Evolutionary conservation across 2,113 vertebrate species (phyloP).

Genomic region (Corythoichthys haematopterus): DNA sequence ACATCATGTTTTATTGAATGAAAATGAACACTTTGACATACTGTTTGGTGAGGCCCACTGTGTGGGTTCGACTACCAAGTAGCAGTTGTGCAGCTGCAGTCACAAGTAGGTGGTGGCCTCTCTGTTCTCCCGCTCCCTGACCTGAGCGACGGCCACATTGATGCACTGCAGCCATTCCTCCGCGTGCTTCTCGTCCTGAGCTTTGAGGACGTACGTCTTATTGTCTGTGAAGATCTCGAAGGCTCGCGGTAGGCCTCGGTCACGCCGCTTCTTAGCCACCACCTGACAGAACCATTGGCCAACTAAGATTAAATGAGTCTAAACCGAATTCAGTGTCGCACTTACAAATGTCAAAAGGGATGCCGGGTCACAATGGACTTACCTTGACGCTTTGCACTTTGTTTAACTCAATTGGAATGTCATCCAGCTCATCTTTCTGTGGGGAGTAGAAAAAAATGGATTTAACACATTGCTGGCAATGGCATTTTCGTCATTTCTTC

Average conservation of each 20-base stretch:
- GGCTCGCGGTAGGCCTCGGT: conserved; percentile 84
- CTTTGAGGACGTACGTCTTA: conserved; percentile 89
- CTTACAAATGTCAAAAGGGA: background rate
- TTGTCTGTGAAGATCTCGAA: conserved; percentile 95
- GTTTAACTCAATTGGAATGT: conserved; percentile 88
- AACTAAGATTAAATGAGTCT: background rate
- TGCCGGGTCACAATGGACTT: background rate
- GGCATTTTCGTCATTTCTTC: background rate
- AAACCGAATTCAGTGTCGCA: background rate
- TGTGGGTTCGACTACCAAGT: background rate
- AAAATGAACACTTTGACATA: background rate
- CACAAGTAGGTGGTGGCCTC: conserved; percentile 92
- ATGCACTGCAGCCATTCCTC: conserved; percentile 96
- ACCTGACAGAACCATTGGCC: conserved; percentile 33
- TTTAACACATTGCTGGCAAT: background rate
- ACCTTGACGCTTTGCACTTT: conserved; percentile 93
- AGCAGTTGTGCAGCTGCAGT: conserved; percentile 4
- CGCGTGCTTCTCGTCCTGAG: conserved; percentile 82
- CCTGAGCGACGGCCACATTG: conserved; percentile 89
- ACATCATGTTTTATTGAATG: background rate
- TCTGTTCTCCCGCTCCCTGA: conserved; percentile 79
- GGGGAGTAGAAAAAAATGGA: background rate
- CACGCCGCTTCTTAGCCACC: conserved; percentile 82
- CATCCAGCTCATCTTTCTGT: conserved; percentile 90
- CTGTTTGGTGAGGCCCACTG: background rate